Evolutionary conservation across 1,140 invertebrate genomes (phyloP).

Genomic region (Drosophila pandora): DNA sequence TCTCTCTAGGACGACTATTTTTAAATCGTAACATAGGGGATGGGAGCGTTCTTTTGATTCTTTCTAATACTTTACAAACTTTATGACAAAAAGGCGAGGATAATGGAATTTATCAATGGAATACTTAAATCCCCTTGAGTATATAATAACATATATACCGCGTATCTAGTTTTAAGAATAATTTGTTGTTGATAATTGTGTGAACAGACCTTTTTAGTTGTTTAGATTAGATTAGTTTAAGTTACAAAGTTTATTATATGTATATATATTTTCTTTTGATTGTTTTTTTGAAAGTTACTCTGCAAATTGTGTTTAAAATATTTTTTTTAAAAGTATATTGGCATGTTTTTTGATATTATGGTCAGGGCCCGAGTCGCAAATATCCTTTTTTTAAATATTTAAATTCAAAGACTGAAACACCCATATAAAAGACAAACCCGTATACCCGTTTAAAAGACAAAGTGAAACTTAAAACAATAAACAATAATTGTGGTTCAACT

Average conservation of each 20-base stretch:
- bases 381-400: conserved; percentile 9
- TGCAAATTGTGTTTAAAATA: neutral
- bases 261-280: conserved; percentile 28
- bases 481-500: conserved; percentile 29
- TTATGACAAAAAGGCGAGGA: neutral
- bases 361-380: conserved; percentile 3
- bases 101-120: neutral
- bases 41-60: neutral
- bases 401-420: conserved; percentile 40
- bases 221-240: conserved; percentile 10
- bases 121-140: neutral
- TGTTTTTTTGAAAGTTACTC: conserved; percentile 2
- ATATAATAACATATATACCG: conserved; percentile 5
- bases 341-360: conserved; percentile 20
- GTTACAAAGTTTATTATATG: conserved; percentile 29
- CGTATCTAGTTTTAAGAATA: conserved; percentile 19
- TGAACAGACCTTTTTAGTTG: conserved; percentile 14
- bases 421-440: neutral
- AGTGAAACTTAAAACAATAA: conserved; percentile 13
- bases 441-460: conserved; percentile 15
- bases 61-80: neutral
- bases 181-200: conserved; percentile 38
- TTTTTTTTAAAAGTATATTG: neutral
- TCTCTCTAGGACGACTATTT: conserved; percentile 37
- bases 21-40: neutral